A percentile compares a stretch with the other conserved stretches of the same genome.
Evolutionary conservation across 2,797 vertebrate genomes (phyloP).

Genomic region (Lycodopsis pacificus): DNA sequence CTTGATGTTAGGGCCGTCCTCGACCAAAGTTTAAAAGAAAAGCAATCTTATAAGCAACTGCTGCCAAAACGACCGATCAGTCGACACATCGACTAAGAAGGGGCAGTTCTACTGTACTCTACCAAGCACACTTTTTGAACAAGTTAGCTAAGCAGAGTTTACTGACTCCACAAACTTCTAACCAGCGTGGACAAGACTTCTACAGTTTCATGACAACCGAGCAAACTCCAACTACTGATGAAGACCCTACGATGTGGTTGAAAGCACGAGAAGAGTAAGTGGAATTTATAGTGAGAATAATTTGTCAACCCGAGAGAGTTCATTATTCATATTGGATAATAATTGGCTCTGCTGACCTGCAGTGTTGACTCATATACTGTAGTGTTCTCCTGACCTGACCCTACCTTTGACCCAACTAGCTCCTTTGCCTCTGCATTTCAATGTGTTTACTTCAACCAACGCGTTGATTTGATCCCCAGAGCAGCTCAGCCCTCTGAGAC

Average conservation of each 20-base stretch:
- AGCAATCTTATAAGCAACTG: no score
- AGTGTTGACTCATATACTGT: background rate
- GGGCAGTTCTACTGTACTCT: no score
- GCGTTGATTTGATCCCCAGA: constrained; percentile 31
- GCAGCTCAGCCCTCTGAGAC: constrained; percentile 36
- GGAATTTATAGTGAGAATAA: background rate
- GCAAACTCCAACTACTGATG: background rate
- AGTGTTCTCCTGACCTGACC: background rate
- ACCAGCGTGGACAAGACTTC: background rate
- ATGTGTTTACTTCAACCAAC: constrained; percentile 23
- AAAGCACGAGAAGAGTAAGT: background rate
- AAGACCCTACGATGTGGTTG: background rate
- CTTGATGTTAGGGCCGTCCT: background rate
- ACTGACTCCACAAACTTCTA: background rate
- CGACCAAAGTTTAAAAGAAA: no score
- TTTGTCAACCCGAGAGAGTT: background rate
- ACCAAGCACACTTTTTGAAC: no score
- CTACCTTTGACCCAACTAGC: constrained; percentile 26
- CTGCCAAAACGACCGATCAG: no score
- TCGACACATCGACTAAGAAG: no score
- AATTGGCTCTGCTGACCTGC: background rate
- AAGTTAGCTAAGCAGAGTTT: background rate
- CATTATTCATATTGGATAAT: background rate
- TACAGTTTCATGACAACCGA: background rate
- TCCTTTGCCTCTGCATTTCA: constrained; percentile 18